Base-by-base conservation (phyloP, 2,888 invertebrate genomes). In the Leistus spinibarbis region DNA sequence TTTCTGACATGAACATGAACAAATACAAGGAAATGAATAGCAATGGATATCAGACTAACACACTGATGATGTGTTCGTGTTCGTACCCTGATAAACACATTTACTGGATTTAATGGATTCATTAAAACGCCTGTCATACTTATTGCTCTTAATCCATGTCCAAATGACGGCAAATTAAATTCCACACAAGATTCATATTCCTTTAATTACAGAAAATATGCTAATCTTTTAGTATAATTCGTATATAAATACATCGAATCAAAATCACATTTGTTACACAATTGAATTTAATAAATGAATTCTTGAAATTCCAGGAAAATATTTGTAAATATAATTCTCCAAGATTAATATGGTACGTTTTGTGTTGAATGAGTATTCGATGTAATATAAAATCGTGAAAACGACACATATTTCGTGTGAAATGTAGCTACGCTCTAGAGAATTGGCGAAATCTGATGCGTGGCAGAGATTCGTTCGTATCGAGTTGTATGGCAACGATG, bases 51-150 rank as follows among this genome's bases (percentile, higher is more conserved):
- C 40, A 40, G 40, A 13, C 7, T 40, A 40, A 40, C 40, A 40
- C 7, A 40, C 40, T n/a, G n/a, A n/a, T n/a, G 13, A 40, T 40
- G 13, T 40, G 40, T n/a, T n/a, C 60, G 60, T 60, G 22, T 20
- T 20, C 19, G 17, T 17, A 19, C 22, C 19, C 60, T 13, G 71
- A 64, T 71, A 23, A 64, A 71, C 63, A 71, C 71, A 71, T 71
- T 71, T 54, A 71, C 54, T 64, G 64, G n/a, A n/a, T 13, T 54
- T 64, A 71, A 71, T 71, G 71, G 64, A 64, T 71, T 71, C 71
- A 71, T 71, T 70, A 70, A 57, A 56, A n/a, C 19, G 53, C 53
- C 62, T 20, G 19, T 23, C 40, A 62, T 40, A 70, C 22, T 70
- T 40, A 70, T 70, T 62, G 69, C 53, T 60, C 69, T 70, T 70